Conservation (phyloP, 2,888 invertebrate genomes). For the Rhodophaea formosa region DNA sequence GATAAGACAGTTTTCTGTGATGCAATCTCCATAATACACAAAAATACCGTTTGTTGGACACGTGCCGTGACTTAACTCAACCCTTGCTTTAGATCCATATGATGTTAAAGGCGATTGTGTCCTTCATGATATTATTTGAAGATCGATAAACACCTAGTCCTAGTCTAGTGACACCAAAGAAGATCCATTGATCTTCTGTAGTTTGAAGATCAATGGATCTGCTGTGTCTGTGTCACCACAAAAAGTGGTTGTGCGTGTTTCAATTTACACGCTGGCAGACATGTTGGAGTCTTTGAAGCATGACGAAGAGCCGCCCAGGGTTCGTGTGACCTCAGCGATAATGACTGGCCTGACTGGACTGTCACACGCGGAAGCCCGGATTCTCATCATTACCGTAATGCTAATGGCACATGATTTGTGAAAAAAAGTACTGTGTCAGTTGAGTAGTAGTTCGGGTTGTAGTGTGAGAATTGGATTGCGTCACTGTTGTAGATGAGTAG, state of each 20-base stretch:
- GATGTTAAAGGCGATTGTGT: too few species aligned
- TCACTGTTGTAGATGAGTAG: background rate
- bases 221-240: background rate
- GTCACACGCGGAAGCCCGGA: slow-evolving; percentile 28
- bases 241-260: too few species aligned
- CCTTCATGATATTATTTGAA: too few species aligned
- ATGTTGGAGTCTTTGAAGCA: background rate
- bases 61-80: too few species aligned
- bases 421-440: slow-evolving; percentile 16
- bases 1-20: too few species aligned
- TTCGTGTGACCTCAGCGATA: slow-evolving; percentile 9
- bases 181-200: too few species aligned
- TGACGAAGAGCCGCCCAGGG: background rate
- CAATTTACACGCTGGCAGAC: background rate
- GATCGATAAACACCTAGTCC: too few species aligned
- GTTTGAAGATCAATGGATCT: too few species aligned
- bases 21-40: too few species aligned
- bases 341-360: slow-evolving; percentile 14
- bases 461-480: background rate
- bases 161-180: too few species aligned
- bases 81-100: too few species aligned
- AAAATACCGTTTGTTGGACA: too few species aligned
- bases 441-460: background rate
- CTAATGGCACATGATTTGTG: slow-evolving; percentile 16
- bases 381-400: slow-evolving; percentile 36